Evolutionary conservation across 2,888 invertebrate species (phyloP).

Genomic region (Halictus ligatus): DNA sequence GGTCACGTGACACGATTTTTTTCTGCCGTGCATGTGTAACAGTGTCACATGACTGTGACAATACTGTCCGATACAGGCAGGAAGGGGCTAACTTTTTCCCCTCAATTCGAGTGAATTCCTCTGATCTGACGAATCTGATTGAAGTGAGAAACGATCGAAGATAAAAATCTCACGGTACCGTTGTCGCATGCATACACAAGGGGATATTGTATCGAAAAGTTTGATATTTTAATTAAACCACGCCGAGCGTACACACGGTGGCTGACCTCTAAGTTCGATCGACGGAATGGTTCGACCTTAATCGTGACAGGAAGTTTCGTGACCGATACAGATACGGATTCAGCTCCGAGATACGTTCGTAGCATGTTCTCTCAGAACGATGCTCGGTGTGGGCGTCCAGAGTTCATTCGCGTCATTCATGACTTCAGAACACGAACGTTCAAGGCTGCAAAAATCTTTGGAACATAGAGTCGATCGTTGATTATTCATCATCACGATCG

Average conservation of each 20-base stretch:
- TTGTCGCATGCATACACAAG: background rate
- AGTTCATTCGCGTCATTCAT: conserved; percentile 45
- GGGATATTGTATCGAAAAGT: conserved; percentile 6
- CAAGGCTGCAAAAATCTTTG: conserved; percentile 24
- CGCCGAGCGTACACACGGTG: conserved; percentile 22
- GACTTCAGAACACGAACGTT: conserved; percentile 1
- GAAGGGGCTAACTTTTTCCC: too few relatives aligned
- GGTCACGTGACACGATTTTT: too few relatives aligned
- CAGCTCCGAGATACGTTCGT: conserved; percentile 45
- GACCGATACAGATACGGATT: conserved; percentile 70
- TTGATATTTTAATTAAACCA: conserved; percentile 20
- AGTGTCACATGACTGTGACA: too few relatives aligned
- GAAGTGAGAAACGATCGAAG: background rate
- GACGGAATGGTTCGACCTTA: conserved; percentile 47
- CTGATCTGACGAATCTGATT: background rate
- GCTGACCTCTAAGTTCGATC: conserved; percentile 48
- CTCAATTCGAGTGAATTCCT: too few relatives aligned
- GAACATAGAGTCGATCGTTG: conserved; percentile 39
- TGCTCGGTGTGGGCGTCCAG: conserved; percentile 45
- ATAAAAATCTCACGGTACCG: background rate
- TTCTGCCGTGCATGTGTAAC: too few relatives aligned
- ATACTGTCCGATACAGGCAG: too few relatives aligned
- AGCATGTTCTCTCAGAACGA: conserved; percentile 25
- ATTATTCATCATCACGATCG: conserved; percentile 56
- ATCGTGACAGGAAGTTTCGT: conserved; percentile 65